These are phyloP conservation scores for Micrasema longulum DNA, from an alignment of 1,140 invertebrate species.

Conservation along the genomic window DNA sequence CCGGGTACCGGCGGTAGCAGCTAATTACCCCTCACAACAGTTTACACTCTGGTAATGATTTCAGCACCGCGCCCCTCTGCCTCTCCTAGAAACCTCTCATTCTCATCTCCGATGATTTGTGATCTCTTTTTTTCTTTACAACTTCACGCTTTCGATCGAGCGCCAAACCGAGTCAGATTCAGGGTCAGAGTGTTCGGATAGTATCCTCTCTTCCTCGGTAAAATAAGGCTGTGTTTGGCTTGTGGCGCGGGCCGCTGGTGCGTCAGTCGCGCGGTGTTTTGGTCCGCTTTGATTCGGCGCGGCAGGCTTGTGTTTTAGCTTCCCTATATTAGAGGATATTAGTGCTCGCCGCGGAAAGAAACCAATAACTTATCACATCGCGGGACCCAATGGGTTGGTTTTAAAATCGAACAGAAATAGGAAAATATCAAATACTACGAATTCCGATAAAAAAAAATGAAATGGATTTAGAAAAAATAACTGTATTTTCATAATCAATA, in stretches of 20 bases:
- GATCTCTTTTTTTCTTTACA: slow-evolving; percentile 42
- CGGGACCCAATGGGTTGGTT: slow-evolving; percentile 17
- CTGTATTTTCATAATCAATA: no score
- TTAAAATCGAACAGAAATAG: slow-evolving; percentile 43
- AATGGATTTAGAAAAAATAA: no score
- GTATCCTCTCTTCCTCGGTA: no score
- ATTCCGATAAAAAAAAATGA: no score
- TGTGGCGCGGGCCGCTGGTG: background rate
- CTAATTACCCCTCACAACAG: slow-evolving; percentile 40
- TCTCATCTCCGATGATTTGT: slow-evolving; percentile 46
- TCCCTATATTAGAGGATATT: slow-evolving; percentile 53
- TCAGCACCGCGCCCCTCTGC: slow-evolving; percentile 33
- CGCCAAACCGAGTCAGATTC: background rate
- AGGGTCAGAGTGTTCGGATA: background rate
- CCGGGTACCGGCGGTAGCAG: slow-evolving; percentile 9
- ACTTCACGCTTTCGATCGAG: slow-evolving; percentile 16
- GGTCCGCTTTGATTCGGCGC: slow-evolving; percentile 39
- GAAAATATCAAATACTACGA: no score
- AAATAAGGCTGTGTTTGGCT: background rate
- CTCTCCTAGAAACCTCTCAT: slow-evolving; percentile 1
- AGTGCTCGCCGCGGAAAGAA: slow-evolving; percentile 52
- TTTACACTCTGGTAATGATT: slow-evolving; percentile 44
- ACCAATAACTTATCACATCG: slow-evolving; percentile 55
- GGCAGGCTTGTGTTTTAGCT: slow-evolving; percentile 50
- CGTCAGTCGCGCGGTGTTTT: background rate